phyloP scores from a whole-genome alignment of 37 sponge, comb jelly and placozoan species.

The Corticium candelabrum region DNA sequence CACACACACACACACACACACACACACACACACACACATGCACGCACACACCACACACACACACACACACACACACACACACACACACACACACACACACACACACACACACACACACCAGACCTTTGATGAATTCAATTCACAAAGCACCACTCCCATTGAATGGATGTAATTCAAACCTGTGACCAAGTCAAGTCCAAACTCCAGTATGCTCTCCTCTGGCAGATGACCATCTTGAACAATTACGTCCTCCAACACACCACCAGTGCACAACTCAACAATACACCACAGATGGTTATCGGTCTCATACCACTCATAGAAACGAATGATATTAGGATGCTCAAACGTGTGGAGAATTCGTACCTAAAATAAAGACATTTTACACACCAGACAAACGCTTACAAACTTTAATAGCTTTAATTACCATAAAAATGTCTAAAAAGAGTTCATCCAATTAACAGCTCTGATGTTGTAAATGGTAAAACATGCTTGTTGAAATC shows the following conservation, averaged over 20 bases:
- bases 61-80: too few relatives aligned
- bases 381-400: too few relatives aligned
- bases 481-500: too few relatives aligned
- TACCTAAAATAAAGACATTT: not conserved
- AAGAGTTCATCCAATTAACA: too few relatives aligned
- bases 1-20: too few relatives aligned
- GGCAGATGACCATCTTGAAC: not conserved
- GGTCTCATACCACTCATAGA: not conserved
- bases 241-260: not conserved
- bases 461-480: too few relatives aligned
- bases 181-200: not conserved
- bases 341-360: not conserved
- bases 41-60: too few relatives aligned
- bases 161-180: not conserved
- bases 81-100: too few relatives aligned
- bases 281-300: not conserved
- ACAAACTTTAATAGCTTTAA: too few relatives aligned
- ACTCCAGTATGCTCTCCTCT: not conserved
- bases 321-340: not conserved
- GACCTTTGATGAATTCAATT: not conserved
- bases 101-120: too few relatives aligned
- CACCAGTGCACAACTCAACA: not conserved
- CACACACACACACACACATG: too few relatives aligned
- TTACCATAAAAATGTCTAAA: too few relatives aligned
- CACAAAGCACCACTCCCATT: not conserved